Base-by-base conservation (phyloP, 2,113 vertebrate species). In the Lichenostomus cassidix region DNA sequence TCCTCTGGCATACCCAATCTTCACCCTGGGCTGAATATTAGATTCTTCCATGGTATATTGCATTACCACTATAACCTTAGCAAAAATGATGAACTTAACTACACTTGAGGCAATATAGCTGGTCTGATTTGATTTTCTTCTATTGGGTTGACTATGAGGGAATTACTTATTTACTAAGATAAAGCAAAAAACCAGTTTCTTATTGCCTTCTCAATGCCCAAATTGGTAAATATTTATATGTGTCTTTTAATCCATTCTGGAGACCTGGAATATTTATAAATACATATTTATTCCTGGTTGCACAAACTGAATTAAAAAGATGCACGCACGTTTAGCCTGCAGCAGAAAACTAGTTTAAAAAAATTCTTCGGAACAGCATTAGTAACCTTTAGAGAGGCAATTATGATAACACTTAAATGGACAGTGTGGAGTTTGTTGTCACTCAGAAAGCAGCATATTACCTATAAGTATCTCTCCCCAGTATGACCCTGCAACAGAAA, bases 51-150 rank as follows among this genome's bases (percentile, higher is more conserved):
- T 97, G 97, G 96, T 97, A 98, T 98, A 98, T 97, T 98, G 96
- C 97, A 98, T 98, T 98, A 98, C 96, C 96, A 98, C 98, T 97
- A 98, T 97, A 98, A 98, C 98, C 98, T 98, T 97, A 97, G 98
- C 97, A 98, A 98, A 98, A 98, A 98, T 98, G 96, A 98, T 98
- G 97, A 98, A 98, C 98, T 98, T 98, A 98, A 98, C 98, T 97
- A 96, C 95, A 98, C 98, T 98, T 97, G 97, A 98, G 97, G 98
- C 98, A 98, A 98, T 98, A 98, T 87, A 97, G 94, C 94, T 94
- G 94, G 96, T 94, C 96, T 98, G 97, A 98, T 98, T 98, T 98
- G 96, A 98, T 98, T 98, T 97, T 97, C 94, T 90, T 97, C 97
- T 97, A 97, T 94, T 96, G 97, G 87, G 89, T 89, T 96, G 95